Base-by-base conservation (phyloP, 2,888 invertebrate genomes). In the Sinodicranocentrus sp. region DNA sequence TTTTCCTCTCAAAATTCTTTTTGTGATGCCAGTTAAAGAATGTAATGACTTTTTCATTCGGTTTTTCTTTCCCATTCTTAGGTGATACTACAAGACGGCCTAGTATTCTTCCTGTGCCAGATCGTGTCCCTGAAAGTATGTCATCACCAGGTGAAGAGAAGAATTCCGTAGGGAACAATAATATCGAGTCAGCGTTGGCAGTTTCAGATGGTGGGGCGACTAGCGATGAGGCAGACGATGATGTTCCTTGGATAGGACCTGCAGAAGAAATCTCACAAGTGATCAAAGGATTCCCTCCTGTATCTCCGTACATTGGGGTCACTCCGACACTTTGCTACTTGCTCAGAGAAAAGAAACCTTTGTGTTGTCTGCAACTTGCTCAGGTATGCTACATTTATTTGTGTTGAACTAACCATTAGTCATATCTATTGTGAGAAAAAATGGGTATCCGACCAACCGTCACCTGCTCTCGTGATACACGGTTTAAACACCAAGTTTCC, bases 261-360 rank as follows among this genome's bases (percentile, higher is more conserved):
- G 57, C 84, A 17, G 87, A 86, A 65, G 78, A 82, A 43, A 67
- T 86, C 39, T 77, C 86, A 13, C 82, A 85, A 71, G 84, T 88
- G 23, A 95, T 97, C 89, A 97, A 98, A 91, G 97, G 97, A 88
- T 97, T 97, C 91, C 98, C 97, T 61, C 98, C 98, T 23, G 97
- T 98, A 2, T 97, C 98, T 52, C 98, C 98, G 3, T 99, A 98
- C 92, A 97, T 59, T 23, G 39, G 98, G 87, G 98, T 98, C 71
- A 98, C 97, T 90, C 98, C 98, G n/a, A 98, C 98, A 1, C 92
- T 98, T 57, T 99, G 98, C 91, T 98, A 98, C 91, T 93, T 99
- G 90, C 93, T 98, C 89, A 97, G 97, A 91, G 97, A 98, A 91
- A 98, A 98, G 92, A 97, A 98, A 90, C 96, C 96, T 0, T 92